phyloP scores from a whole-genome alignment of 30 jellyfish, hydroid and myxozoan genomes.

The Nemopilema nomurai region DNA sequence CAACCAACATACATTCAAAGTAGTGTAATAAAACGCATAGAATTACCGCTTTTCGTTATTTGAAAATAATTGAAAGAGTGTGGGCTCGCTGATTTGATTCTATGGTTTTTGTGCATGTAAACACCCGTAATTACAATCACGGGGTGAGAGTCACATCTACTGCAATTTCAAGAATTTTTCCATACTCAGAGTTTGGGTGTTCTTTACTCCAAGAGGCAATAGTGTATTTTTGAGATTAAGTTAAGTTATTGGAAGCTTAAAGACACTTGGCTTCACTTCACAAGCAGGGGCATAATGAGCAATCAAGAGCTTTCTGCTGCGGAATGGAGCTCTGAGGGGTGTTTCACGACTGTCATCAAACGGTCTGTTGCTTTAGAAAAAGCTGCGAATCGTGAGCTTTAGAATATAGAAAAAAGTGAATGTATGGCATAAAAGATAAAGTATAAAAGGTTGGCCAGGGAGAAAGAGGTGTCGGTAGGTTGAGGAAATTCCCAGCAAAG shows the following conservation, averaged over 20 bases:
- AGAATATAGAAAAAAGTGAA: neutral
- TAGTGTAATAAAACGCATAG: constrained; percentile 31
- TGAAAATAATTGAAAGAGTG: constrained; percentile 55
- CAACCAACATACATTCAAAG: constrained; percentile 14
- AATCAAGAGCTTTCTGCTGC: neutral
- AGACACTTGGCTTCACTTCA: neutral
- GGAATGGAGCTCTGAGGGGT: neutral
- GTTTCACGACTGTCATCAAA: neutral
- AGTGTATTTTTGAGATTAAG: neutral
- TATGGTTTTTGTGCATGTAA: constrained; percentile 52
- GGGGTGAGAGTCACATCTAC: constrained; percentile 15
- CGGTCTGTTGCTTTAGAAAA: neutral
- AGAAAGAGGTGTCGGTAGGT: neutral
- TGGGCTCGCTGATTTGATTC: constrained; percentile 58
- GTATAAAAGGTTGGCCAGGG: neutral
- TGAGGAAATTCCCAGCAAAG: neutral
- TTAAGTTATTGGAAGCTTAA: neutral
- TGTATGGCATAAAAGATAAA: neutral
- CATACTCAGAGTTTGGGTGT: neutral
- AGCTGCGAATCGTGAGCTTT: neutral
- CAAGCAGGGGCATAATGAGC: neutral
- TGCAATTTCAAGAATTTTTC: neutral
- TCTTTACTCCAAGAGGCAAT: neutral
- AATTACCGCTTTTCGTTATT: constrained; percentile 44
- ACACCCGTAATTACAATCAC: constrained; percentile 52